phyloP scores from a whole-genome alignment of 2,113 vertebrate genomes.

The Poeciliopsis occidentalis region DNA sequence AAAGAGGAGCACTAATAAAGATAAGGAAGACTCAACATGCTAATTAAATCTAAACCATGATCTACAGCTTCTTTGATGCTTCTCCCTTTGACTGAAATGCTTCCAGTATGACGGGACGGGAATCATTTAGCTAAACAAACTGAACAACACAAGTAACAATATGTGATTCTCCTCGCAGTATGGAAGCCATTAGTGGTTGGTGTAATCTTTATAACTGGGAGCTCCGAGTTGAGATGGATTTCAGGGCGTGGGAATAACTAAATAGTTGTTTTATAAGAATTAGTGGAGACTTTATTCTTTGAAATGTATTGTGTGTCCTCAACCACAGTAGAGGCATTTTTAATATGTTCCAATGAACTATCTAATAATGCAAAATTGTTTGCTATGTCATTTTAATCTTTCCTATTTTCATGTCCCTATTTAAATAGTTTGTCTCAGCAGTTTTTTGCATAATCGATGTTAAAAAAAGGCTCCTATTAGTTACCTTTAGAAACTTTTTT shows the following conservation, averaged over 20 bases:
- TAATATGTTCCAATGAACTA: too few species aligned
- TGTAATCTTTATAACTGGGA: background rate
- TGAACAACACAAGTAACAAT: background rate
- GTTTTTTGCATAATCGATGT: background rate
- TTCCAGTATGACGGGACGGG: background rate
- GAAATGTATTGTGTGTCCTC: too few species aligned
- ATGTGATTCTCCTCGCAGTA: background rate
- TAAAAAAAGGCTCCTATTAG: too few species aligned
- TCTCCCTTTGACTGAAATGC: background rate
- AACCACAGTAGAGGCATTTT: too few species aligned
- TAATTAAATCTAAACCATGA: background rate
- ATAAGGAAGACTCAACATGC: background rate
- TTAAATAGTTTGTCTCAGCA: background rate
- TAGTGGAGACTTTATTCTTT: background rate
- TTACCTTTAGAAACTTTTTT: too few species aligned
- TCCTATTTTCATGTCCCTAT: background rate
- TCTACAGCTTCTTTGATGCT: background rate
- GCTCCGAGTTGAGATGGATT: background rate
- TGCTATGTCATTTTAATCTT: too few species aligned
- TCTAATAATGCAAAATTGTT: too few species aligned
- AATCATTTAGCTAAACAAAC: background rate
- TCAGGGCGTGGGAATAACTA: background rate
- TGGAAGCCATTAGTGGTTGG: background rate
- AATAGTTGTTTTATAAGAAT: background rate
- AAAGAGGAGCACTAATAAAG: background rate